These are phyloP conservation scores for Mesocentrotus franciscanus DNA, from an alignment of 53 echinoderm and acorn worm species.

Conservation along the genomic window DNA sequence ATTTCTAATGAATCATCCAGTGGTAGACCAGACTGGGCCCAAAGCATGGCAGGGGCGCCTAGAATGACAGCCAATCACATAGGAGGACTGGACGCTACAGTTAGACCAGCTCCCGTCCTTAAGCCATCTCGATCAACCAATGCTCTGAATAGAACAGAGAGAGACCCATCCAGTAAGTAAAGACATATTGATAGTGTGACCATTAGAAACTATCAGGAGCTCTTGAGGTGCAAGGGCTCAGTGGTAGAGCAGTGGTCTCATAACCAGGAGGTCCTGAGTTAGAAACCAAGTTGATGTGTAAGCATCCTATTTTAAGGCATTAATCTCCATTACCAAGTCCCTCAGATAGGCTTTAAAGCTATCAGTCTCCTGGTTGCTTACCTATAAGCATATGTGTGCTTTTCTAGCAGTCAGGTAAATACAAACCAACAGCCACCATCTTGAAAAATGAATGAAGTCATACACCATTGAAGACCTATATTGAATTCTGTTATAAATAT, in stretches of 20 bases:
- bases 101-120: slow-evolving; percentile 59
- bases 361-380: no score
- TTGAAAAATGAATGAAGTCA: no score
- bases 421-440: no score
- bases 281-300: not conserved
- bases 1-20: slow-evolving; percentile 24
- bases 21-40: slow-evolving; percentile 66
- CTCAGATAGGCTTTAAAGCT: no score
- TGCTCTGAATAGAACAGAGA: slow-evolving; percentile 53
- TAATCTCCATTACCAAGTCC: no score
- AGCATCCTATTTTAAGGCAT: not conserved
- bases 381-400: no score
- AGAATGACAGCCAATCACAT: slow-evolving; percentile 58
- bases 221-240: not conserved
- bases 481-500: no score
- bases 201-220: not conserved
- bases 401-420: no score
- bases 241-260: not conserved
- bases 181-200: not conserved
- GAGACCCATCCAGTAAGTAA: slow-evolving; percentile 56
- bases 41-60: slow-evolving; percentile 45
- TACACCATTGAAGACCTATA: no score
- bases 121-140: slow-evolving; percentile 55
- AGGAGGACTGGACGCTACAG: slow-evolving; percentile 60
- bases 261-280: not conserved